Conservation (phyloP, 1,140 invertebrate genomes). For the Drosophila ironensis region DNA sequence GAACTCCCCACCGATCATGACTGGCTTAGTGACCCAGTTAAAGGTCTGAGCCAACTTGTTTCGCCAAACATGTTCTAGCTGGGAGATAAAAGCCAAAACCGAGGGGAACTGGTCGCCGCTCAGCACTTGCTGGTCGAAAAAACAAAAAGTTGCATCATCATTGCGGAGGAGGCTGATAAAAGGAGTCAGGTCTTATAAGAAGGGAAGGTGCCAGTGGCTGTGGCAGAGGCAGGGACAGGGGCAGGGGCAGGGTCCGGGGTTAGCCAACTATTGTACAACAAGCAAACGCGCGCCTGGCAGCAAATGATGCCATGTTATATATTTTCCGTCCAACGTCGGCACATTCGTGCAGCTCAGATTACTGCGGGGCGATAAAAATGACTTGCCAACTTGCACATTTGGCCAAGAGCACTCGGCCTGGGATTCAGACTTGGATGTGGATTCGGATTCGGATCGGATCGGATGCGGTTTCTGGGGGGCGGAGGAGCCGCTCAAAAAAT, state of each 20-base stretch:
- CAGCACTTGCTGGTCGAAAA: conserved; percentile 40
- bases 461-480: not conserved
- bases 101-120: conserved; percentile 46
- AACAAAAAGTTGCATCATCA: conserved; percentile 67
- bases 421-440: conserved; percentile 2
- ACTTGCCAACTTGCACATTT: conserved; percentile 79
- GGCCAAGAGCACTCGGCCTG: conserved; percentile 52
- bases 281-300: conserved; percentile 76
- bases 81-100: not conserved
- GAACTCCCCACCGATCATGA: not conserved
- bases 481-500: conserved; percentile 17
- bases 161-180: conserved; percentile 31
- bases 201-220: not conserved
- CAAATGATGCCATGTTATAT: conserved; percentile 80
- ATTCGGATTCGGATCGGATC: conserved; percentile 7
- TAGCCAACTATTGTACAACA: conserved; percentile 69
- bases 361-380: conserved; percentile 77
- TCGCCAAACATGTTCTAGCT: conserved; percentile 68
- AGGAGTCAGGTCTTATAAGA: not conserved
- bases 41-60: conserved; percentile 72
- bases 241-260: conserved; percentile 21
- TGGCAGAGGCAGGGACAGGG: not conserved
- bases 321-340: conserved; percentile 57
- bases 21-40: conserved; percentile 75
- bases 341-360: conserved; percentile 79